phyloP scores from a whole-genome alignment of 2,797 vertebrate species.

The Sebastes iracundus region DNA sequence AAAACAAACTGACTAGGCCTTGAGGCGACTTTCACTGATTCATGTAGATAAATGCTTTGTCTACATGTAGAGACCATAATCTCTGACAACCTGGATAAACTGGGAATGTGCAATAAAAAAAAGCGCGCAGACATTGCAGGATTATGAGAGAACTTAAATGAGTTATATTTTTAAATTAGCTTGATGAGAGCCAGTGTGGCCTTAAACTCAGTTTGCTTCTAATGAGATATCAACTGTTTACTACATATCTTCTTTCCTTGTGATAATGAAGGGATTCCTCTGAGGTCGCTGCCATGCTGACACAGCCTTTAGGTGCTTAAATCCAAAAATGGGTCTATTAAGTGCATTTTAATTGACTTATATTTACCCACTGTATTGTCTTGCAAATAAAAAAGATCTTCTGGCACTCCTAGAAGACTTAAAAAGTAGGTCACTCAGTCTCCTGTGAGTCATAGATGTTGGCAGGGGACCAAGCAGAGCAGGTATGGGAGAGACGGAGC shows the following conservation, averaged over 20 bases:
- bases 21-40: slow-evolving; percentile 54
- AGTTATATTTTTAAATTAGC: slow-evolving; percentile 68
- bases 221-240: slow-evolving; percentile 72
- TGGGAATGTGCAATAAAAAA: slow-evolving; percentile 39
- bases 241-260: slow-evolving; percentile 45
- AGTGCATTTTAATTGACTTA: slow-evolving; percentile 77
- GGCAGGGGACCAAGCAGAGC: slow-evolving; percentile 79
- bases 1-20: slow-evolving; percentile 59
- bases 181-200: slow-evolving; percentile 57
- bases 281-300: slow-evolving; percentile 70
- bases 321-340: slow-evolving; percentile 71
- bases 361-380: slow-evolving; percentile 76
- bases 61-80: slow-evolving; percentile 56
- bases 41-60: slow-evolving; percentile 50
- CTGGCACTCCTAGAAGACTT: slow-evolving; percentile 79
- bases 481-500: slow-evolving; percentile 75
- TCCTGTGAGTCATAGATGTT: slow-evolving; percentile 84
- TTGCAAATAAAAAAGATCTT: slow-evolving; percentile 73
- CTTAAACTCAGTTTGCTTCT: slow-evolving; percentile 68
- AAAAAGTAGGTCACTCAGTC: slow-evolving; percentile 85
- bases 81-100: slow-evolving; percentile 55
- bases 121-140: slow-evolving; percentile 44
- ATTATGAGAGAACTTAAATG: slow-evolving; percentile 57
- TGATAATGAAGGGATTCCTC: slow-evolving; percentile 71
- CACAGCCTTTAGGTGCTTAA: slow-evolving; percentile 71